Percentiles rank a stretch among this genome's conserved stretches.
Evolutionary conservation across 1,140 invertebrate genomes (phyloP).

Genomic region (Hesperophylax magnus): DNA sequence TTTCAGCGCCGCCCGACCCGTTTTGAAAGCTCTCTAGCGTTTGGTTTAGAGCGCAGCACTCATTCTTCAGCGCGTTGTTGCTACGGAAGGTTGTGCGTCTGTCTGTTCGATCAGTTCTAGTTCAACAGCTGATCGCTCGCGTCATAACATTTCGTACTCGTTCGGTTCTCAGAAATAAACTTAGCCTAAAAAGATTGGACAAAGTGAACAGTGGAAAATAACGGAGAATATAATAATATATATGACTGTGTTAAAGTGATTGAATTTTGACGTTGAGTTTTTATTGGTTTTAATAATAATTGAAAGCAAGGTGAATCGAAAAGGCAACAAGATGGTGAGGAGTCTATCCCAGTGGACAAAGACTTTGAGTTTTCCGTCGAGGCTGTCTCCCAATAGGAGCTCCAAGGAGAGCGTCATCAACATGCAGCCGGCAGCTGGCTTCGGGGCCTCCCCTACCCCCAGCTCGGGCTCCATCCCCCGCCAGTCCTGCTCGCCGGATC

Average conservation of each 20-base stretch:
- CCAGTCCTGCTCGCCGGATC: conserved; percentile 60
- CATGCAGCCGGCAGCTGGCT: conserved; percentile 67
- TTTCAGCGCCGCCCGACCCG: background rate
- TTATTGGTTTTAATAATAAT: background rate
- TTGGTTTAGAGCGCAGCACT: background rate
- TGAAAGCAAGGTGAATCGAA: conserved; percentile 40
- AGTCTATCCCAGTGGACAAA: conserved; percentile 90
- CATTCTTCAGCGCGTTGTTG: conserved; percentile 5
- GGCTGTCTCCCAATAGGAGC: conserved; percentile 82
- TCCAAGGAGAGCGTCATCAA: conserved; percentile 78
- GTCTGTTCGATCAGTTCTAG: background rate
- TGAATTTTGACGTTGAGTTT: background rate
- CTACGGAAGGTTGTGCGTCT: background rate
- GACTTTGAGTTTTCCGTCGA: conserved; percentile 87
- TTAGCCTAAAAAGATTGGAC: background rate
- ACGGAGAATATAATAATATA: background rate
- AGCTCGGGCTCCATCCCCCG: conserved; percentile 69
- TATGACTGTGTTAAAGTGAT: too few species aligned
- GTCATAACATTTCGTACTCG: conserved; percentile 7
- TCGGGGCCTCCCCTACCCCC: conserved; percentile 68
- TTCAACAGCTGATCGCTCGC: conserved; percentile 31
- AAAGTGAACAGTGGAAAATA: background rate
- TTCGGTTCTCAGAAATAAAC: conserved; percentile 15
- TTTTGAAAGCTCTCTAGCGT: conserved; percentile 21
- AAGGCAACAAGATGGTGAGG: conserved; percentile 77